Conservation (phyloP, 2,113 vertebrate species). For the Cebus imitator region DNA sequence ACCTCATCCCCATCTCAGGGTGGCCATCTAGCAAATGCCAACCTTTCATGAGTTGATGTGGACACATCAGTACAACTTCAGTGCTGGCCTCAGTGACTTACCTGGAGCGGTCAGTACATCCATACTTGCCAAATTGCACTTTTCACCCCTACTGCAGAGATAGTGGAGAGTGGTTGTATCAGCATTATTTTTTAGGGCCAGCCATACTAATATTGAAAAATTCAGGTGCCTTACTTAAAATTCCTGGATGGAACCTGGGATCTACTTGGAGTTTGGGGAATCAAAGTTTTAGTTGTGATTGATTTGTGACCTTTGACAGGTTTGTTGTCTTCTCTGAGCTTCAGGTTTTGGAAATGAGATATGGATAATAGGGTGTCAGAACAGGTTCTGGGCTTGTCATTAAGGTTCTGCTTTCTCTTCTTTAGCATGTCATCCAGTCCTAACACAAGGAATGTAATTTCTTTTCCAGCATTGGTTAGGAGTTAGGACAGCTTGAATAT, state of each 20-base stretch:
- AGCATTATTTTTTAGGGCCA: background rate
- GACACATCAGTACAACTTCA: background rate
- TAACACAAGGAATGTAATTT: background rate
- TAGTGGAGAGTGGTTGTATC: background rate
- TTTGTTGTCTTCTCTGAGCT: slow-evolving; percentile 19
- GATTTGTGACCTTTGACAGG: background rate
- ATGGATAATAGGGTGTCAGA: background rate
- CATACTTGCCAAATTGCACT: background rate
- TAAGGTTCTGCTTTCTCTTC: slow-evolving; percentile 28
- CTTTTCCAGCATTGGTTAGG: slow-evolving; percentile 17
- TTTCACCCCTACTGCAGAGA: background rate
- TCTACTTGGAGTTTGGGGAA: slow-evolving; percentile 8
- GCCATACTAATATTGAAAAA: background rate
- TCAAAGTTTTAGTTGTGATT: background rate
- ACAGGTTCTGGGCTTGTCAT: background rate
- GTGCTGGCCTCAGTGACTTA: background rate
- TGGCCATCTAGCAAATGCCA: background rate
- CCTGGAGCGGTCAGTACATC: background rate
- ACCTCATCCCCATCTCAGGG: background rate
- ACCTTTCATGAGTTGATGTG: background rate
- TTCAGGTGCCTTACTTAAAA: background rate
- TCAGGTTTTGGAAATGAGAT: slow-evolving; percentile 42
- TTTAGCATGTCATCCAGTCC: background rate
- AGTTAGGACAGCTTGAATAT: background rate
- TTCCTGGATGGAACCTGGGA: background rate